Percentiles rank a stretch among this genome's conserved stretches.
phyloP scores from a whole-genome alignment of 2,888 invertebrate species.

The Caenorhabditis angaria region DNA sequence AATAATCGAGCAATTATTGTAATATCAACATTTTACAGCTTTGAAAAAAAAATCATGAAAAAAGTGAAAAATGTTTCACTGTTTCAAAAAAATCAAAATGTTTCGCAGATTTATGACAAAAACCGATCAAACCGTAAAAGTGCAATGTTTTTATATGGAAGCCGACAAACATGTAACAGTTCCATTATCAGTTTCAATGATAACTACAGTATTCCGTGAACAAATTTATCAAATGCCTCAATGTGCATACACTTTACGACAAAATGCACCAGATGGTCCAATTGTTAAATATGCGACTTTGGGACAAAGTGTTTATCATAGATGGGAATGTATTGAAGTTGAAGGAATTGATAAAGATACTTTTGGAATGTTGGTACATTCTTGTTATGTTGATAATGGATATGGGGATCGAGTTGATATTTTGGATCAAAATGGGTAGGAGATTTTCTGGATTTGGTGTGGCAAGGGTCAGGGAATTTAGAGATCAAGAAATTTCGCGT shows the following conservation, averaged over 20 bases:
- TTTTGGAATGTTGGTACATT: conserved; percentile 72
- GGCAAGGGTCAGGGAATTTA: neutral
- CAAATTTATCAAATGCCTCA: conserved; percentile 71
- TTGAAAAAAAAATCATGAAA: too few species aligned
- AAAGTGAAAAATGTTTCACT: too few species aligned
- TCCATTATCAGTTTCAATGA: conserved; percentile 71
- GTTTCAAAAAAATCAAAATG: too few species aligned
- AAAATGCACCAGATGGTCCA: conserved; percentile 69
- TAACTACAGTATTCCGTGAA: conserved; percentile 71
- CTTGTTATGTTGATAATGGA: conserved; percentile 71
- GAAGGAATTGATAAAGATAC: conserved; percentile 66
- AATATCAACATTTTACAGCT: too few species aligned
- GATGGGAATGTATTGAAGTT: conserved; percentile 71
- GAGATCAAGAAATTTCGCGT: neutral
- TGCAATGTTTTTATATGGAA: conserved; percentile 73
- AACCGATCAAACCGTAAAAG: conserved; percentile 72
- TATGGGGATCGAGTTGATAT: conserved; percentile 69
- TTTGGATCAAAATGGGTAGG: conserved; percentile 63
- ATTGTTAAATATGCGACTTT: conserved; percentile 68
- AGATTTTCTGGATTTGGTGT: neutral
- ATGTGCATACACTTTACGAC: conserved; percentile 69
- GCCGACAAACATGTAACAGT: conserved; percentile 70
- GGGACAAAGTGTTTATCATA: conserved; percentile 60
- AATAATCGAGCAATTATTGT: too few species aligned
- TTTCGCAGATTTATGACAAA: conserved; percentile 69